Evolutionary conservation across 2,888 invertebrate genomes (phyloP).

Genomic region (Trypoxylon attenuatum): DNA sequence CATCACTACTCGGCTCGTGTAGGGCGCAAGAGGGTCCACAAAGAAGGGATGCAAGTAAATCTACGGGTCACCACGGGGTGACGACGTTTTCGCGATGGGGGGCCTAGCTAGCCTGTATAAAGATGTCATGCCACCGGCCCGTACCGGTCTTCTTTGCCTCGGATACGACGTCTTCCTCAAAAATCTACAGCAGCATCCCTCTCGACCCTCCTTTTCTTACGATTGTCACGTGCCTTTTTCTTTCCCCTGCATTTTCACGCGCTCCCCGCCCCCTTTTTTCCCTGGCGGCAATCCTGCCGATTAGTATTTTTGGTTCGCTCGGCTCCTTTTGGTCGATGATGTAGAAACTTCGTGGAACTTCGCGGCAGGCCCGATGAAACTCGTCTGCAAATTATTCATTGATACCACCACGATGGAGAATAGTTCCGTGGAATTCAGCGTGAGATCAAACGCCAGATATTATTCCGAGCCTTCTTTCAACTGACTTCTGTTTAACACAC

Average conservation of each 20-base stretch:
- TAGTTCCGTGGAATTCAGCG: background rate
- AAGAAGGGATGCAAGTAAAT: slow-evolving; percentile 61
- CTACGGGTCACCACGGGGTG: slow-evolving; percentile 68
- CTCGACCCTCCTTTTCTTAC: slow-evolving; percentile 24
- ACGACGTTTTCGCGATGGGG: slow-evolving; percentile 71
- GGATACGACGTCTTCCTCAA: slow-evolving; percentile 31
- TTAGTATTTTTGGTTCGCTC: background rate
- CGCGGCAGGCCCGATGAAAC: too few relatives aligned
- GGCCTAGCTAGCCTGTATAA: slow-evolving; percentile 62
- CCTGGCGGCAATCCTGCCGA: background rate
- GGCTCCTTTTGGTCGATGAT: background rate
- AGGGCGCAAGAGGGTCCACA: slow-evolving; percentile 18
- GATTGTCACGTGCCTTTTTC: slow-evolving; percentile 33
- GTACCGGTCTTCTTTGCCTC: slow-evolving; percentile 53
- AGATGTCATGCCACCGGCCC: slow-evolving; percentile 65
- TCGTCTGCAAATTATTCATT: too few relatives aligned
- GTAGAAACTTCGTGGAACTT: background rate
- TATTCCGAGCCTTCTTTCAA: background rate
- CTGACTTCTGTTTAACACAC: too few relatives aligned
- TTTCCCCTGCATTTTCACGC: slow-evolving; percentile 1
- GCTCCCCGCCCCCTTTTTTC: background rate
- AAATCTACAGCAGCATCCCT: slow-evolving; percentile 10
- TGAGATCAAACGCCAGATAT: background rate
- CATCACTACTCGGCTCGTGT: background rate
- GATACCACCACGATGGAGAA: background rate